phyloP scores from a whole-genome alignment of 2,888 invertebrate species.

The Tolmerus cingulatus region DNA sequence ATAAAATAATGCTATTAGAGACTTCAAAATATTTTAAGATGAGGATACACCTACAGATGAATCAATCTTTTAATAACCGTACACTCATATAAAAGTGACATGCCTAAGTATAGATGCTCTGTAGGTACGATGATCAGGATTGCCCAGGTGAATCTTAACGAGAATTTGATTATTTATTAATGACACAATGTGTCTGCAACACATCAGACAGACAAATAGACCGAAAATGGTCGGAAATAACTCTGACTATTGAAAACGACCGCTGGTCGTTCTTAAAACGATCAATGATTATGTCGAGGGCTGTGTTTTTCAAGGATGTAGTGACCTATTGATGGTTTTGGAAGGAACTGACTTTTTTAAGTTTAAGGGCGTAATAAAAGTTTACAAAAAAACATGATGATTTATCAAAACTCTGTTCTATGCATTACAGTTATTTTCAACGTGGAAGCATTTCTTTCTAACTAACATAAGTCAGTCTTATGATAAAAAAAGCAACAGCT shows the following conservation, averaged over 20 bases:
- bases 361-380: neutral
- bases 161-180: conserved; percentile 54
- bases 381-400: neutral
- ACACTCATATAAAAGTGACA: neutral
- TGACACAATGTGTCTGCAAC: conserved; percentile 44
- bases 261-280: neutral
- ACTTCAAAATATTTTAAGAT: neutral
- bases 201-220: neutral
- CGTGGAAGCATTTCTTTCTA: no score
- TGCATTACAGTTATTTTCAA: no score
- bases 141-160: conserved; percentile 48
- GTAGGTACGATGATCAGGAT: neutral
- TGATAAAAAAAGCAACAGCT: no score
- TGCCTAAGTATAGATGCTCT: neutral
- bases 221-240: neutral
- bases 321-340: neutral
- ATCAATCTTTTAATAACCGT: neutral
- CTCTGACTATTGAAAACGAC: neutral
- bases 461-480: no score
- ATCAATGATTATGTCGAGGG: neutral
- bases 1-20: no score
- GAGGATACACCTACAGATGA: neutral
- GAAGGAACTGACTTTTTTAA: neutral
- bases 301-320: neutral
- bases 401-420: no score